A percentile compares a stretch with the other conserved stretches of the same genome.
phyloP scores from a whole-genome alignment of 92 coral and sea anemone genomes.

The Montipora capitata region DNA sequence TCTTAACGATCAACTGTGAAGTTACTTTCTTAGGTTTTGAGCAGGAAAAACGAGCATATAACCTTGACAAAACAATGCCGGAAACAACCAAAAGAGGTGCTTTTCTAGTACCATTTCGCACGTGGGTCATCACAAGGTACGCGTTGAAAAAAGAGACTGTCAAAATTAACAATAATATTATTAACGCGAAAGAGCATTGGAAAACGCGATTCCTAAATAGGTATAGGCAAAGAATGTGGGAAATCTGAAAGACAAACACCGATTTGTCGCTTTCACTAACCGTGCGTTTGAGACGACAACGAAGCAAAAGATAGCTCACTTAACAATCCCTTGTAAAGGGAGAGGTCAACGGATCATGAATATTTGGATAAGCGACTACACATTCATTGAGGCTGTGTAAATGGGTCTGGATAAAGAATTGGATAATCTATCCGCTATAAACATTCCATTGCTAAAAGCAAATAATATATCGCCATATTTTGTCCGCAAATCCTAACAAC shows the following conservation, averaged over 20 bases:
- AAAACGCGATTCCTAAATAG: too few relatives aligned
- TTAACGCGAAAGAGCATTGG: background rate
- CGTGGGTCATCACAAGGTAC: too few relatives aligned
- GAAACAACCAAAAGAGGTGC: too few relatives aligned
- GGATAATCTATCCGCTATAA: conserved; percentile 21
- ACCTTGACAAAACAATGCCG: too few relatives aligned
- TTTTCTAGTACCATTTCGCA: background rate
- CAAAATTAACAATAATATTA: background rate
- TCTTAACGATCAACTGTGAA: too few relatives aligned
- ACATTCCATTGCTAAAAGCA: conserved; percentile 19
- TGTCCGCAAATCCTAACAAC: background rate
- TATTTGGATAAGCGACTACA: conserved; percentile 11
- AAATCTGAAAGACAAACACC: background rate
- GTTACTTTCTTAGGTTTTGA: too few relatives aligned
- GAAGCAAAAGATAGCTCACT: background rate
- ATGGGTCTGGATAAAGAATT: conserved; percentile 22
- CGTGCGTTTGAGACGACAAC: background rate
- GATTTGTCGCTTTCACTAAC: background rate
- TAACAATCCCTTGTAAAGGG: background rate
- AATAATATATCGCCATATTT: background rate
- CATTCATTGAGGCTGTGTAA: conserved; percentile 7
- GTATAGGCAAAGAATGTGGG: background rate
- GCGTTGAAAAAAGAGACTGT: background rate
- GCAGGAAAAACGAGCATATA: too few relatives aligned
- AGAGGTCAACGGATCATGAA: conserved; percentile 16